These are phyloP conservation scores for Ferrisia virgata DNA, from an alignment of 2,888 invertebrate species.

Conservation along the genomic window DNA sequence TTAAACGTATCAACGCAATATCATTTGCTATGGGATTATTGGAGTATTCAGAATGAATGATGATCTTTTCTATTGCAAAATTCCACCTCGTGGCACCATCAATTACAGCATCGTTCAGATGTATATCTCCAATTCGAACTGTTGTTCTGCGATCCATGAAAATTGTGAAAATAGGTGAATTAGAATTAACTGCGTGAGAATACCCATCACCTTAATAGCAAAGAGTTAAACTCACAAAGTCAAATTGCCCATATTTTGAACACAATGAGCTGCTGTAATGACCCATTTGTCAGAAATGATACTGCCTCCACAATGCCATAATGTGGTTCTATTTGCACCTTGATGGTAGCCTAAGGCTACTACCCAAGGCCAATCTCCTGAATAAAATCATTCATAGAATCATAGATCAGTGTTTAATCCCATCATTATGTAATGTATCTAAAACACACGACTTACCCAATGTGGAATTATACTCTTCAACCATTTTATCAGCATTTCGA, in stretches of 20 bases:
- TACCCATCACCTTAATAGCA: no score
- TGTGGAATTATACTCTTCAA: no score
- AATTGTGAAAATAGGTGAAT: no score
- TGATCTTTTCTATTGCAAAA: slow-evolving; percentile 60
- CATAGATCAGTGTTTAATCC: no score
- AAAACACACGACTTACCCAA: no score
- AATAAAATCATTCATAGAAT: no score
- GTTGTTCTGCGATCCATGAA: slow-evolving; percentile 57
- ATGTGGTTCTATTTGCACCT: slow-evolving; percentile 27
- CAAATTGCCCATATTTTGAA: not conserved
- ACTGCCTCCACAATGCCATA: slow-evolving; percentile 55
- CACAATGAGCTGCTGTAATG: slow-evolving; percentile 55
- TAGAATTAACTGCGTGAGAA: no score
- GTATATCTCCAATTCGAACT: slow-evolving; percentile 75
- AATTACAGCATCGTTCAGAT: slow-evolving; percentile 62
- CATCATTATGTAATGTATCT: no score
- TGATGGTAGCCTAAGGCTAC: slow-evolving; percentile 65
- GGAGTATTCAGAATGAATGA: slow-evolving; percentile 68
- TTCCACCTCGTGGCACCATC: slow-evolving; percentile 64
- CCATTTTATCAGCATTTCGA: no score
- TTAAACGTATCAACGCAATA: slow-evolving; percentile 70
- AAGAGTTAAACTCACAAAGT: slow-evolving; percentile 36
- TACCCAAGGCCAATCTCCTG: slow-evolving; percentile 79
- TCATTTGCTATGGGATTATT: slow-evolving; percentile 66
- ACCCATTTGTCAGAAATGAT: slow-evolving; percentile 54